Evolutionary conservation across 2,797 vertebrate genomes (phyloP), one percentile per base, ranked within the genome.

Genomic region (Numenius phaeopus): DNA sequence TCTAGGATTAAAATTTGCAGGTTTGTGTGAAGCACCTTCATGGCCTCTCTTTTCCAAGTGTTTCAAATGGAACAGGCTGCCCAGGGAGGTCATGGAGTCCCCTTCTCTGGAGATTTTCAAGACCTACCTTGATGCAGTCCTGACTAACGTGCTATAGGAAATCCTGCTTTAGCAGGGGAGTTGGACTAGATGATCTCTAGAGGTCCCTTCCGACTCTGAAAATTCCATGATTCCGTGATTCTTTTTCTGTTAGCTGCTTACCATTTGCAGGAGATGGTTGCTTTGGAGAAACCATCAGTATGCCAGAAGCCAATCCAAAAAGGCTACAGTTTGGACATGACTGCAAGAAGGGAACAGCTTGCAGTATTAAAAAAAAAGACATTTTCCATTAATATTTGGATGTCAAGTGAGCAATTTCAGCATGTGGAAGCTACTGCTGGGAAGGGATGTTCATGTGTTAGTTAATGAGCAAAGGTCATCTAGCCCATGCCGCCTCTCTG

Each of bases 381-480:
- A 57, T 91, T 95, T 93, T 91, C 90, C 89, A 70, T 78, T 89
- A 90, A 66, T 83, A 72, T 79, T 87, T 87, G 84, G 87, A 93
- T 78, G 61, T 92, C 94, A 83, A 94, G 65, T 55, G 78, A 97
- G 72, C 71, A 76, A 85, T 95, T 73, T 76, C 79, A 76, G 42
- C 87, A 59, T 91, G 76, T 69, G 57, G 84, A 94, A 94, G 94
- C 94, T 97, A 94, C 95, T 94, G 76, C 87, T 96, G 94, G 78
- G 89, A 92, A 95, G 79, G 82, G 87, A 94, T 70, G 42, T 66
- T 75, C 61, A 4, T 52, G 58, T 37, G 18, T 71, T 85, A 55
- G 49, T 52, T 95, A 75, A 92, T 40, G 61, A 95, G 76, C 61
- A 89, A 52, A 87, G 84, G 87, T 81, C 2, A 0, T 55, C 52